phyloP scores from a whole-genome alignment of 2,797 vertebrate species.

The Salmo trutta region DNA sequence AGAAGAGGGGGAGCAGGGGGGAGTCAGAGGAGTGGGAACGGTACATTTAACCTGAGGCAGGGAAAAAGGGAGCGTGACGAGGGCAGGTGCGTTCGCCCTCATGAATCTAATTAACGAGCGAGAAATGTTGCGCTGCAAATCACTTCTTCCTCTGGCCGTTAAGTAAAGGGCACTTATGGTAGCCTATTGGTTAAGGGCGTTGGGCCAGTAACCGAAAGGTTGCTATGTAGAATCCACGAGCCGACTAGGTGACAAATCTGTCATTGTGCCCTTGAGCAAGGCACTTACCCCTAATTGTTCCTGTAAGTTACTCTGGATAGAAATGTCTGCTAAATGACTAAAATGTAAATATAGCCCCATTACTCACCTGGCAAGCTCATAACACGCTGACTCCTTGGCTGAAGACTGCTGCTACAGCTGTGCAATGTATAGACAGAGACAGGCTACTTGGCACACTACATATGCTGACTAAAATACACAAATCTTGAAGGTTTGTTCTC shows the following conservation, averaged over 20 bases:
- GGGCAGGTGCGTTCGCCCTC: slow-evolving; percentile 34
- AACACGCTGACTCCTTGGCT: slow-evolving; percentile 10
- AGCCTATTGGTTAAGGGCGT: slow-evolving; percentile 3
- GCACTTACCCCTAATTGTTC: no score
- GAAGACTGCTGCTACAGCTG: no score
- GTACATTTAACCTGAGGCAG: slow-evolving; percentile 52
- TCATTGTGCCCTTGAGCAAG: no score
- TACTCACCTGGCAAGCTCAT: slow-evolving; percentile 16
- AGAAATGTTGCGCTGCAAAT: slow-evolving; percentile 50
- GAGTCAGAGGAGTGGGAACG: slow-evolving; percentile 24
- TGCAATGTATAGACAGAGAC: neutral
- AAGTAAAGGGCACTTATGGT: slow-evolving; percentile 43
- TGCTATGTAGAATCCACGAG: no score
- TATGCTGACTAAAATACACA: slow-evolving; percentile 15
- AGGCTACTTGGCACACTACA: slow-evolving; percentile 15
- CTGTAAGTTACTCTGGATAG: no score
- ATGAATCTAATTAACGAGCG: slow-evolving; percentile 50
- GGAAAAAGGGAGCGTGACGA: slow-evolving; percentile 3
- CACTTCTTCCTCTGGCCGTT: slow-evolving; percentile 25
- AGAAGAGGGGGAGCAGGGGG: neutral
- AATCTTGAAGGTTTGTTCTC: slow-evolving; percentile 3
- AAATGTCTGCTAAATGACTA: no score
- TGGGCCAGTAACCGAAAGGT: neutral
- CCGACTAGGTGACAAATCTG: no score
- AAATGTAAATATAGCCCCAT: no score